A percentile compares a stretch with the other conserved stretches of the same genome.
Conservation (phyloP, 64 coral and sea anemone species). For the Astreopora myriophthalma region DNA sequence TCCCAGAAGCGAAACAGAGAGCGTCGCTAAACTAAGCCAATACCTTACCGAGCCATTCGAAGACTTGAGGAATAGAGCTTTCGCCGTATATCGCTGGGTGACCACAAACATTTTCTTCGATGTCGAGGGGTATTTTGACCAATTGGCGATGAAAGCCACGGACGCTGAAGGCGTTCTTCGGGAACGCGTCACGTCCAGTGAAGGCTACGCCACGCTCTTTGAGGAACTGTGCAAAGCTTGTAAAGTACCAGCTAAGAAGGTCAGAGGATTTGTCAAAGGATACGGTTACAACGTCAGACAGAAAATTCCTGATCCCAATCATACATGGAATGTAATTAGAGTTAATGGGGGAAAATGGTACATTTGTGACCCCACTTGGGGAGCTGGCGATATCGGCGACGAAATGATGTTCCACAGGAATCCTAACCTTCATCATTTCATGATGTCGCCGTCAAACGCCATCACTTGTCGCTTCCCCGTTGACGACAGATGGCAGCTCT, state of each 20-base stretch:
- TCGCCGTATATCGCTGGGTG: conserved; percentile 70
- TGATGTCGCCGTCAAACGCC: conserved; percentile 35
- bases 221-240: conserved; percentile 41
- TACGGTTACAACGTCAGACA: conserved; percentile 60
- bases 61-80: conserved; percentile 64
- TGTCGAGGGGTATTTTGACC: conserved; percentile 69
- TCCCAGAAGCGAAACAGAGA: conserved; percentile 51
- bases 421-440: conserved; percentile 51
- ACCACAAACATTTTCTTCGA: conserved; percentile 55
- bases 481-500: conserved; percentile 66
- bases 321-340: conserved; percentile 61
- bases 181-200: conserved; percentile 18
- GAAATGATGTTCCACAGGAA: conserved; percentile 58
- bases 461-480: conserved; percentile 39
- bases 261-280: conserved; percentile 56
- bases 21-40: conserved; percentile 64
- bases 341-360: conserved; percentile 51
- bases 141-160: background rate
- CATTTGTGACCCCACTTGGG: conserved; percentile 65
- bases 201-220: conserved; percentile 52
- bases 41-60: conserved; percentile 76
- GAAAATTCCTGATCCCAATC: conserved; percentile 36
- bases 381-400: conserved; percentile 14
- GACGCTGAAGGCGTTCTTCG: conserved; percentile 41
- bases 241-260: conserved; percentile 12